Percentiles rank a stretch among this genome's conserved stretches.
Evolutionary conservation across 2,113 vertebrate species (phyloP).

Genomic region (Alethe castanea): DNA sequence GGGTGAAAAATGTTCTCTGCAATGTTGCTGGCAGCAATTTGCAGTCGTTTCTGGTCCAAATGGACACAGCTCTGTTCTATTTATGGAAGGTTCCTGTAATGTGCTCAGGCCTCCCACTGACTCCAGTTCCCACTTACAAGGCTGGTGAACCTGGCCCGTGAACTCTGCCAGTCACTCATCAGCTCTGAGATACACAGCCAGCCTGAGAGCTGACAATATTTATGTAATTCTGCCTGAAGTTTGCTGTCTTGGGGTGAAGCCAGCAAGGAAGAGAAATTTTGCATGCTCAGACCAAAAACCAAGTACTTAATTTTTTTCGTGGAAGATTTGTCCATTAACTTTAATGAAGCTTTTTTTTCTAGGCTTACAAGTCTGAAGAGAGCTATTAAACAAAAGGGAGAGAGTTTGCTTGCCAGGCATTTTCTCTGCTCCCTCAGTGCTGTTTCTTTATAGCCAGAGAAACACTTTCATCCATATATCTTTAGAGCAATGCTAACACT

Average conservation of each 20-base stretch:
- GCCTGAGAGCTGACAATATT: slow-evolving; percentile 11
- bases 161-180: background rate
- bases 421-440: slow-evolving; percentile 7
- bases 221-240: background rate
- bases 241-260: background rate
- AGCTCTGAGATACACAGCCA: background rate
- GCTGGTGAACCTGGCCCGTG: background rate
- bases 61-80: background rate
- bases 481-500: slow-evolving; percentile 46
- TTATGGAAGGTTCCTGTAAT: slow-evolving; percentile 16
- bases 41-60: slow-evolving; percentile 31
- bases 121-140: background rate
- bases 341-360: slow-evolving; percentile 72
- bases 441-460: slow-evolving; percentile 55
- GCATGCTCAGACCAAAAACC: slow-evolving; percentile 35
- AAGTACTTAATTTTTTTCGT: slow-evolving; percentile 13
- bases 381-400: slow-evolving; percentile 53
- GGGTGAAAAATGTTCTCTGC: slow-evolving; percentile 9
- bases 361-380: slow-evolving; percentile 27
- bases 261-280: slow-evolving; percentile 52
- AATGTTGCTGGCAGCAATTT: slow-evolving; percentile 1
- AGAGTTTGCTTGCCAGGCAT: slow-evolving; percentile 51
- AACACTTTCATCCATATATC: slow-evolving; percentile 39
- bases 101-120: slow-evolving; percentile 3
- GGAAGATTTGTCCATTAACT: slow-evolving; percentile 71